Evolutionary conservation across 2,113 vertebrate species (phyloP).

Genomic region (Ophthalmolycus amberensis): DNA sequence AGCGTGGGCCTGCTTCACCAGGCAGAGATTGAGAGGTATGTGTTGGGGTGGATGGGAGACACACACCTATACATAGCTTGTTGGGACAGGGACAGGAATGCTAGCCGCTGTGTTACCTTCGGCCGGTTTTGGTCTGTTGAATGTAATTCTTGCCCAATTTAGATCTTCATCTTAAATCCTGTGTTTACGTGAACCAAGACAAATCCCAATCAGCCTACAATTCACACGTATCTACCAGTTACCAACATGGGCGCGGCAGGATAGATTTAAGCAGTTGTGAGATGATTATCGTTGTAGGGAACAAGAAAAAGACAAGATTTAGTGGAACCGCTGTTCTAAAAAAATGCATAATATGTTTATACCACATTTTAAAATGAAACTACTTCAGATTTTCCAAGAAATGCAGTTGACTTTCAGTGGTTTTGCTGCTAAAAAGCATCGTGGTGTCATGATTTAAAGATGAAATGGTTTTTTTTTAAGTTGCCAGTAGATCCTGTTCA

Average conservation of each 20-base stretch:
- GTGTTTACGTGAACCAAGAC: slow-evolving; percentile 37
- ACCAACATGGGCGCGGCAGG: neutral
- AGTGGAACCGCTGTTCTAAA: neutral
- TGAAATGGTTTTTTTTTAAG: no score
- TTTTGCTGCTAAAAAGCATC: no score
- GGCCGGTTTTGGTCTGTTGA: slow-evolving; percentile 58
- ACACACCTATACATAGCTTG: slow-evolving; percentile 61
- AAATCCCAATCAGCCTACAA: slow-evolving; percentile 13
- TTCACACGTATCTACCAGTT: slow-evolving; percentile 15
- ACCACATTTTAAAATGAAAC: no score
- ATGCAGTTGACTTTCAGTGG: no score
- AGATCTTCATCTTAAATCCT: slow-evolving; percentile 58
- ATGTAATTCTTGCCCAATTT: slow-evolving; percentile 61
- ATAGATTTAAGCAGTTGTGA: neutral
- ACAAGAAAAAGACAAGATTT: neutral
- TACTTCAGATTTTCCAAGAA: no score
- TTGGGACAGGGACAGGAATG: slow-evolving; percentile 81
- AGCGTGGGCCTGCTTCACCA: slow-evolving; percentile 70
- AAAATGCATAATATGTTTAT: no score
- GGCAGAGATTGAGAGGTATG: slow-evolving; percentile 68
- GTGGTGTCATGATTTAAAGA: no score
- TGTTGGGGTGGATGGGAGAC: slow-evolving; percentile 53
- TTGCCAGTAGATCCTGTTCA: no score
- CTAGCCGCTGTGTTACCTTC: slow-evolving; percentile 56
- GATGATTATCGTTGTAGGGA: neutral